Evolutionary conservation across 2,797 vertebrate genomes (phyloP), one percentile per base, ranked within the genome.

Genomic region (Cephalopachus bancanus): DNA sequence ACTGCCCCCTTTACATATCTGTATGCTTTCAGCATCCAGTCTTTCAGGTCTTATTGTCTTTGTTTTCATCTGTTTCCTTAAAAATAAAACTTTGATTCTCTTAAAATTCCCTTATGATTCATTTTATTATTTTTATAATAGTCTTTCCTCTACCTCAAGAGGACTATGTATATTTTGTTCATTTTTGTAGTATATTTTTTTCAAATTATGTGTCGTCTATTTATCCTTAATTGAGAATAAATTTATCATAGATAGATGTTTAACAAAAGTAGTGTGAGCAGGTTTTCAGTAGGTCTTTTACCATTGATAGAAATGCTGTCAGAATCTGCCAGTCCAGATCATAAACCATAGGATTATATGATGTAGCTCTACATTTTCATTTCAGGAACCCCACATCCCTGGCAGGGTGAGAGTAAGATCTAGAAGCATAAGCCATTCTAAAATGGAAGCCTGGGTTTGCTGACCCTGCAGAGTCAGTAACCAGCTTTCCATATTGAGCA

Each of bases 81-180:
- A 89, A 1, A 57, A 5, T 91, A 57, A 87, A 90, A 89, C 71
- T 64, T 10, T 74, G 30, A 67, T 49, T 19, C 5, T 96, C 64
- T 89, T 95, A 91, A 95, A 90, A 65, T 65, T 49, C 79, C 65
- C 22, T 83, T 92, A 16, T 86, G 24, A 60, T 67, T 76, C 33
- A 59, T 59, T 44, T 33, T 67, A 79, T 86, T 74, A 91, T 64
- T 78, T 79, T 57, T 65, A 16, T 0, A 80, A 72, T 83, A 72
- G 19, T 49, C 1, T 89, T 94, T 75, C 22, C 20, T 53, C 20
- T 75, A 60, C 8, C 2, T 71, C 55, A 19, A 81, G 37, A 95
- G 30, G 20, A 3, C 5, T 60, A 55, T 33, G 17, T 49, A 59
- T 79, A 60, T 93, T 94, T 11, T 51, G 92, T 93, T 71, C 28